Conservation (phyloP, 2,797 vertebrate species). For the Malacoctenus gilli region DNA sequence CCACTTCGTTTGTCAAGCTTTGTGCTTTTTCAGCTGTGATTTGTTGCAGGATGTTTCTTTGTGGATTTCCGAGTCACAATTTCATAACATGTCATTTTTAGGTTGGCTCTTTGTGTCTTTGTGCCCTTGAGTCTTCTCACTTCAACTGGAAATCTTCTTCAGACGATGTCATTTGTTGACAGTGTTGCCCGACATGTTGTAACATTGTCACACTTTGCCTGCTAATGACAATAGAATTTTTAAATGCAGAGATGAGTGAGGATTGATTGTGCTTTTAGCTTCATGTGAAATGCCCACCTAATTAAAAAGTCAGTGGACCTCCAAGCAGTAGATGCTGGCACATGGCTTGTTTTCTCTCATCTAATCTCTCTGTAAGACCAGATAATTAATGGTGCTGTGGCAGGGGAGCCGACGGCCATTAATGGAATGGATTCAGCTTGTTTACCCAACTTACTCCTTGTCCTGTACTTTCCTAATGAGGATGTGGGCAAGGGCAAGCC, state of each 20-base stretch:
- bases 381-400: slow-evolving; percentile 77
- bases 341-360: slow-evolving; percentile 58
- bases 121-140: too few relatives aligned
- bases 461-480: slow-evolving; percentile 68
- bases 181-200: slow-evolving; percentile 1
- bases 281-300: slow-evolving; percentile 59
- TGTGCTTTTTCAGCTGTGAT: background rate
- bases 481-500: slow-evolving; percentile 49
- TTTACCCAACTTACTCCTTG: slow-evolving; percentile 64
- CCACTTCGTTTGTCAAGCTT: background rate
- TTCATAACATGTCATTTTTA: background rate
- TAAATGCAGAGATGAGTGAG: slow-evolving; percentile 3
- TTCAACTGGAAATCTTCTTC: background rate
- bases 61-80: too few relatives aligned
- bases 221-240: slow-evolving; percentile 14
- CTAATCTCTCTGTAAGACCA: slow-evolving; percentile 73
- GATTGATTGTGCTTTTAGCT: slow-evolving; percentile 29
- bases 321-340: slow-evolving; percentile 51
- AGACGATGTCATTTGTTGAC: too few relatives aligned
- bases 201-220: background rate
- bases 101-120: too few relatives aligned
- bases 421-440: slow-evolving; percentile 74
- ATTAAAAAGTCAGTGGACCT: slow-evolving; percentile 69
- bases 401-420: slow-evolving; percentile 63
- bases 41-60: too few relatives aligned